Conservation (phyloP, 2,888 invertebrate species). For the Ormyrus nitidulus region DNA sequence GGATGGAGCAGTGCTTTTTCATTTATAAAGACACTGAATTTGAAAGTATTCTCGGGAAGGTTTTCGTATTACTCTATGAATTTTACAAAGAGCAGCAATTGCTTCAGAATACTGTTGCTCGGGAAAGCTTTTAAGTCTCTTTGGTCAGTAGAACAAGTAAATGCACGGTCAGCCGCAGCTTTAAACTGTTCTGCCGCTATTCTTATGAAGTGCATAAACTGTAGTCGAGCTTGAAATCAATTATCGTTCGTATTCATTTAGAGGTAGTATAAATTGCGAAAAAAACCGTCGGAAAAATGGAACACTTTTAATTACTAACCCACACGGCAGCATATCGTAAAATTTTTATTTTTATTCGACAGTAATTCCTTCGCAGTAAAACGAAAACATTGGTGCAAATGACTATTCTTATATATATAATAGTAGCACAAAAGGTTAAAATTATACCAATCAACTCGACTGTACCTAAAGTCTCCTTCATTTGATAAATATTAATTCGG, state of each 20-base stretch:
- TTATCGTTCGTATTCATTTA: too few relatives aligned
- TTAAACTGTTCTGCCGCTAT: too few relatives aligned
- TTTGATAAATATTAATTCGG: too few relatives aligned
- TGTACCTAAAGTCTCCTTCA: conserved; percentile 17
- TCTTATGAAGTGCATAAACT: too few relatives aligned
- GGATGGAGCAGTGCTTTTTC: too few relatives aligned
- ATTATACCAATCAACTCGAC: conserved; percentile 27
- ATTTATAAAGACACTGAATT: too few relatives aligned
- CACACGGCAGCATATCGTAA: conserved; percentile 9
- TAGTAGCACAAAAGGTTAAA: conserved; percentile 21
- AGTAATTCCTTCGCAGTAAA: conserved; percentile 21
- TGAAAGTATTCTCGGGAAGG: background rate
- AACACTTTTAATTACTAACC: conserved; percentile 1
- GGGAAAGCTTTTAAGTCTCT: too few relatives aligned
- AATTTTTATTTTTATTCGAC: conserved; percentile 22
- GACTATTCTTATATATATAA: conserved; percentile 7
- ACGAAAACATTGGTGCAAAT: conserved; percentile 27
- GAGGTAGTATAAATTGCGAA: background rate
- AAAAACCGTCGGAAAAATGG: conserved; percentile 1
- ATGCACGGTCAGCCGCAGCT: too few relatives aligned
- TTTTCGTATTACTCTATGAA: background rate
- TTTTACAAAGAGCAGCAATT: background rate
- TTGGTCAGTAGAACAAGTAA: too few relatives aligned
- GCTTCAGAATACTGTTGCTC: background rate
- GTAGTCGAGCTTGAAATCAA: too few relatives aligned